Evolutionary conservation across 2,888 invertebrate genomes (phyloP).

Genomic region (Alentia gelatinosa): DNA sequence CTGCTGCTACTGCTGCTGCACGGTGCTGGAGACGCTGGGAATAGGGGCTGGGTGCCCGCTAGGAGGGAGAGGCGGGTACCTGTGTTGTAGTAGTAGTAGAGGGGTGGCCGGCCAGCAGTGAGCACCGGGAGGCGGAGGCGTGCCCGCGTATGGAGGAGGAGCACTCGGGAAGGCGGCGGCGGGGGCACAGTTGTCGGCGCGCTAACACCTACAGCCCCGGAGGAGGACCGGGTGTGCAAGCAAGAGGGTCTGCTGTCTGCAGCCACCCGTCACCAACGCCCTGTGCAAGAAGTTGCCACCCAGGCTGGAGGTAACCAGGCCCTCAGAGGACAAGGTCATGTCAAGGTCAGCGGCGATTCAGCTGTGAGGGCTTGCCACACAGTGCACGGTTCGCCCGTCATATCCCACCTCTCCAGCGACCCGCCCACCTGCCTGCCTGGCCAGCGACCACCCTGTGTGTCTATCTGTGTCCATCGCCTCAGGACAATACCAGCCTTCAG

Average conservation of each 20-base stretch:
- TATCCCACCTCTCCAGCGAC: not conserved
- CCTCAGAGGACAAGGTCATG: not conserved
- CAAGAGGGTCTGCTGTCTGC: not conserved
- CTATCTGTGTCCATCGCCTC: no score
- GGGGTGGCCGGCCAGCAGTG: not conserved
- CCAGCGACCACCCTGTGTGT: no score
- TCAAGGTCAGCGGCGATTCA: not conserved
- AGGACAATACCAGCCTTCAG: no score
- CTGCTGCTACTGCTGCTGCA: not conserved
- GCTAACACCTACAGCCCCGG: not conserved
- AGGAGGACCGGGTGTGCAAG: no score
- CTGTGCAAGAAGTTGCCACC: not conserved
- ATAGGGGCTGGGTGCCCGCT: not conserved
- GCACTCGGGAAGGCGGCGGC: not conserved
- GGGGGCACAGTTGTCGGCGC: not conserved
- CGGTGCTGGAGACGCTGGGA: not conserved
- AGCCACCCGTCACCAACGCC: not conserved
- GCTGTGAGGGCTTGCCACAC: not conserved
- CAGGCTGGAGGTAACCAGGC: not conserved
- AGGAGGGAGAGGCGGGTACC: not conserved
- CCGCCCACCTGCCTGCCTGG: not conserved
- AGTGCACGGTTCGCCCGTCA: no score
- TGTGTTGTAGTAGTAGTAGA: constrained; percentile 3
- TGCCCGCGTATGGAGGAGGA: not conserved
- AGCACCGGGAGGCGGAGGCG: not conserved